These are phyloP conservation scores for Sesia bembeciformis DNA, from an alignment of 2,888 invertebrate species.

Conservation along the genomic window DNA sequence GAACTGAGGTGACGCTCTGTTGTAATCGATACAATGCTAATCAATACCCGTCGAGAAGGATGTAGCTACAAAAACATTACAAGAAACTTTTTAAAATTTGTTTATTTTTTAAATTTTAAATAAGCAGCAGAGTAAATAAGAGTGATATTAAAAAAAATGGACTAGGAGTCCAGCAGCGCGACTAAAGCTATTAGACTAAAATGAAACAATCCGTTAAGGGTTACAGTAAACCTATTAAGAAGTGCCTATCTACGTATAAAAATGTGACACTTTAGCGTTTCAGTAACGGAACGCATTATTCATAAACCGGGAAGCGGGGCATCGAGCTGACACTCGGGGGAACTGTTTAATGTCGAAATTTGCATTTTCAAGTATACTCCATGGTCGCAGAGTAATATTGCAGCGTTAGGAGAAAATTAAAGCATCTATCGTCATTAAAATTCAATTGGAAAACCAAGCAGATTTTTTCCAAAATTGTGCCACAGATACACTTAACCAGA, in stretches of 20 bases:
- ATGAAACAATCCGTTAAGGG: neutral
- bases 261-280: neutral
- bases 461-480: too few relatives aligned
- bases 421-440: neutral
- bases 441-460: neutral
- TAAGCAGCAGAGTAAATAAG: too few relatives aligned
- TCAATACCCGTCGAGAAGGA: too few relatives aligned
- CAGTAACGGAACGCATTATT: constrained; percentile 52
- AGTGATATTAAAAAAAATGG: too few relatives aligned
- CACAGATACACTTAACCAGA: too few relatives aligned
- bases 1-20: too few relatives aligned
- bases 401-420: neutral
- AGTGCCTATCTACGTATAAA: neutral
- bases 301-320: constrained; percentile 42
- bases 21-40: too few relatives aligned
- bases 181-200: too few relatives aligned
- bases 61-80: too few relatives aligned
- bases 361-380: constrained; percentile 45
- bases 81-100: too few relatives aligned
- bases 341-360: constrained; percentile 57
- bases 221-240: neutral
- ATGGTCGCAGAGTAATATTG: neutral
- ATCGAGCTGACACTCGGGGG: constrained; percentile 41
- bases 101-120: too few relatives aligned
- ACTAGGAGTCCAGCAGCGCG: too few relatives aligned